phyloP scores from a whole-genome alignment of 2,113 vertebrate genomes.

The Alectura lathami region DNA sequence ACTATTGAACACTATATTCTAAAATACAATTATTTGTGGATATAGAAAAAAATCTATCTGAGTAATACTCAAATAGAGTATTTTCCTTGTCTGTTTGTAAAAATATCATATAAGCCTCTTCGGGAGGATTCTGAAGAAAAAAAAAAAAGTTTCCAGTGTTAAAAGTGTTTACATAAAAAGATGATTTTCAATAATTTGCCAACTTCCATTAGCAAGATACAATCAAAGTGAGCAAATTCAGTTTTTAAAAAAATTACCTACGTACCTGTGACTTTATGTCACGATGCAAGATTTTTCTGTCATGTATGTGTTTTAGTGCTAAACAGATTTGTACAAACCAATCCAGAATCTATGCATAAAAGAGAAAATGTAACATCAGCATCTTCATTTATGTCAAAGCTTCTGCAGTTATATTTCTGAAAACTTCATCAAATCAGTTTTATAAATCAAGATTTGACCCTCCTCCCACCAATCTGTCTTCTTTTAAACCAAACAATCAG shows the following conservation, averaged over 20 bases:
- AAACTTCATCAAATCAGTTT: not conserved
- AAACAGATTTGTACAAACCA: slow-evolving; percentile 99
- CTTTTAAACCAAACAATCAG: no score
- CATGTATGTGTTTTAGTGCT: slow-evolving; percentile 95
- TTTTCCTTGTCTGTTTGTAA: not conserved
- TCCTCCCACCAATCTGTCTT: not conserved
- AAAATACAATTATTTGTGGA: not conserved
- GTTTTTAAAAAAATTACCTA: not conserved
- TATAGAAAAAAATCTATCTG: not conserved
- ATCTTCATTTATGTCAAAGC: not conserved
- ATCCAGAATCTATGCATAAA: slow-evolving; percentile 86
- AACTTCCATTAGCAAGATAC: not conserved
- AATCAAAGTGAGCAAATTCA: no score
- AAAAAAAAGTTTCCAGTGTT: not conserved
- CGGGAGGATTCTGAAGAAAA: not conserved
- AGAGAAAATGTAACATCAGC: not conserved
- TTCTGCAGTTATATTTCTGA: not conserved
- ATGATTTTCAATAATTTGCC: not conserved
- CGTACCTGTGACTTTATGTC: slow-evolving; percentile 98
- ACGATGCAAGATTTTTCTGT: slow-evolving; percentile 95
- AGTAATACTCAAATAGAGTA: not conserved
- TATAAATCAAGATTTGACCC: not conserved
- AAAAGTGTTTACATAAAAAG: not conserved
- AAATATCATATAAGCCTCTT: not conserved
- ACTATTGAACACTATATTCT: not conserved